phyloP scores from a whole-genome alignment of 30 jellyfish, hydroid and myxozoan species.

The Calvadosia cruxmelitensis region DNA sequence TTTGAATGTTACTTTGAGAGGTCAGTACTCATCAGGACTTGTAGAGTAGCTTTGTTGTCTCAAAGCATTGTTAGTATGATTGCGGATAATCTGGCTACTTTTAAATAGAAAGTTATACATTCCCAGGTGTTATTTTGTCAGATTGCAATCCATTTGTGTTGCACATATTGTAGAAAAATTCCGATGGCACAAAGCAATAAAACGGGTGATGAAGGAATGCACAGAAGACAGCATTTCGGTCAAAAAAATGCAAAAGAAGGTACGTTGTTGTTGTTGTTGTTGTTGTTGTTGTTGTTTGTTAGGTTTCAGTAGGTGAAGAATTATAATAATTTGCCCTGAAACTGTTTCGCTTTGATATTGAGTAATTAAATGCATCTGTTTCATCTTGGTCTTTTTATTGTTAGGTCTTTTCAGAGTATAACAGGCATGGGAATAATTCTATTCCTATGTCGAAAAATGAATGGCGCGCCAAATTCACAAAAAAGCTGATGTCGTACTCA shows the following conservation, averaged over 20 bases:
- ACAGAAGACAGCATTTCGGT: slow-evolving; percentile 39
- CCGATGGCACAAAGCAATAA: slow-evolving; percentile 80
- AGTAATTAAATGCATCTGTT: not conserved
- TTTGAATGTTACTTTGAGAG: no score
- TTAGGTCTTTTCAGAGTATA: slow-evolving; percentile 16
- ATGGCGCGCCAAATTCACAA: slow-evolving; percentile 54
- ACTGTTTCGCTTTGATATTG: not conserved
- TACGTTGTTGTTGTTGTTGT: slow-evolving; percentile 1
- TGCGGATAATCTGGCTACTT: not conserved
- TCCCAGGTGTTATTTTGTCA: not conserved
- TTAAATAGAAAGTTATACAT: no score
- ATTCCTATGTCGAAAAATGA: slow-evolving; percentile 44
- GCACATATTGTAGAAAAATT: slow-evolving; percentile 40
- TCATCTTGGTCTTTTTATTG: not conserved
- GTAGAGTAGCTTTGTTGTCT: no score
- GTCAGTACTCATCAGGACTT: no score
- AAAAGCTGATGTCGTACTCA: slow-evolving; percentile 41
- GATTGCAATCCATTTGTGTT: not conserved
- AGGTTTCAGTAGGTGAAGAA: no score
- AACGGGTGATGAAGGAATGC: slow-evolving; percentile 38
- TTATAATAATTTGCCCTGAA: no score
- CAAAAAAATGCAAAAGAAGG: slow-evolving; percentile 66
- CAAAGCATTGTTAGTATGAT: not conserved
- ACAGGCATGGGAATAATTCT: slow-evolving; percentile 39
- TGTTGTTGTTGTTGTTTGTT: no score